phyloP scores from a whole-genome alignment of 2,797 vertebrate species.

The Hemitrygon akajei region DNA sequence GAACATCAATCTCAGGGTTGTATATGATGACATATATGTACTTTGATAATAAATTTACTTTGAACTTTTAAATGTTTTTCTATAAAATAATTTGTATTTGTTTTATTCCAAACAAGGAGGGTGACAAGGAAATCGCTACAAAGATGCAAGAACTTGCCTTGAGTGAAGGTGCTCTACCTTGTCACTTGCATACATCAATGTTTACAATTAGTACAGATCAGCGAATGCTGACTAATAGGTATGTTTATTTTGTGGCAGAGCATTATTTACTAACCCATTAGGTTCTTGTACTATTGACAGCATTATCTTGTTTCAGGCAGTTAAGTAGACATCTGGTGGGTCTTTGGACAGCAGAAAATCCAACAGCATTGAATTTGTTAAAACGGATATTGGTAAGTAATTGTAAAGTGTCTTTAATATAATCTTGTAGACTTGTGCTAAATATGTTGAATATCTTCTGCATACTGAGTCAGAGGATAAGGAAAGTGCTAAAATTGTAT shows the following conservation, averaged over 20 bases:
- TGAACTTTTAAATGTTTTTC: background rate
- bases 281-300: slow-evolving; percentile 9
- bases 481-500: background rate
- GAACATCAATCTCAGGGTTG: too few relatives aligned
- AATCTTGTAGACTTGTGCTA: background rate
- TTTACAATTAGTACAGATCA: slow-evolving; percentile 95
- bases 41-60: background rate
- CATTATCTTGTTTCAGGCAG: slow-evolving; percentile 70
- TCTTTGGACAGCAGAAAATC: slow-evolving; percentile 92
- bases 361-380: slow-evolving; percentile 84
- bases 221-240: slow-evolving; percentile 98
- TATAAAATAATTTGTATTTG: background rate
- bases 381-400: slow-evolving; percentile 89
- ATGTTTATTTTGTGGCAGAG: background rate
- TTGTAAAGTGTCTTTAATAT: background rate
- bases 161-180: slow-evolving; percentile 92
- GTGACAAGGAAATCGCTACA: slow-evolving; percentile 94
- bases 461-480: background rate
- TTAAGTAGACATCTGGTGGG: slow-evolving; percentile 96
- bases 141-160: slow-evolving; percentile 98
- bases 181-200: slow-evolving; percentile 91
- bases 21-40: too few relatives aligned
- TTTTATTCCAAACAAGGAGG: slow-evolving; percentile 69
- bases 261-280: background rate
- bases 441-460: background rate